Base-by-base conservation (phyloP, 2,888 invertebrate genomes). In the Dicranocentrus wangi region DNA sequence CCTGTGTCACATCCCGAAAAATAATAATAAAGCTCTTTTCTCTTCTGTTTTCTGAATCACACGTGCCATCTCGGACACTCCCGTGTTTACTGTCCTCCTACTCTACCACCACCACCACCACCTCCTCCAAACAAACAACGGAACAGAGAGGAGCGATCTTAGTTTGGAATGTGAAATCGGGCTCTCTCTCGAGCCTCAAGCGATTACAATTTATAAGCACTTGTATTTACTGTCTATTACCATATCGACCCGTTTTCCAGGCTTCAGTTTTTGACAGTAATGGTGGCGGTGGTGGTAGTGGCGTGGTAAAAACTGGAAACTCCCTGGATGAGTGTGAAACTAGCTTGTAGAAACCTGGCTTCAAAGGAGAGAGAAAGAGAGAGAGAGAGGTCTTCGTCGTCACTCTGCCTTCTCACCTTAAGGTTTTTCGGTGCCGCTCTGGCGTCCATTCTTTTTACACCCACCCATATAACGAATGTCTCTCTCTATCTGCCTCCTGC, bases 191-290 rank as follows among this genome's bases (percentile, higher is more conserved):
- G 58, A 75, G 19, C 55, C 75, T 55, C 55, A 66, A 65, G 53
- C 65, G 55, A 75, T 58, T 75, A 39, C 75, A 63, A 66, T 75
- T 75, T 75, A 66, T 75, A 75, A 65, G 61, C 75, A 72, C 63
- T 51, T 53, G 75, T 75, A 75, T 75, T 75, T 75, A 66, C 65
- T 75, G 55, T 55, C 55, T 63, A 75, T 75, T 75, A 75, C 43
- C 75, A 66, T 66, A 66, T 25, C 53, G 55, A 32, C 23, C 75
- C 55, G 53, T 17, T 25, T 61, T 17, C 28, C 17, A 47, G 47
- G n/a, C 32, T 32, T 10, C 32, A 32, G 10, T 32, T 32, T 10
- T n/a, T n/a, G n/a, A 32, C 32, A 32, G 32, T 7, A 10, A 7
- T 32, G 10, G 32, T 32, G 32, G 3, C 3, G 32, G 32, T 32